Percentiles rank a stretch among this genome's conserved stretches.
Conservation (phyloP, 1,140 invertebrate genomes). For the Gonatopus flavifemur region DNA sequence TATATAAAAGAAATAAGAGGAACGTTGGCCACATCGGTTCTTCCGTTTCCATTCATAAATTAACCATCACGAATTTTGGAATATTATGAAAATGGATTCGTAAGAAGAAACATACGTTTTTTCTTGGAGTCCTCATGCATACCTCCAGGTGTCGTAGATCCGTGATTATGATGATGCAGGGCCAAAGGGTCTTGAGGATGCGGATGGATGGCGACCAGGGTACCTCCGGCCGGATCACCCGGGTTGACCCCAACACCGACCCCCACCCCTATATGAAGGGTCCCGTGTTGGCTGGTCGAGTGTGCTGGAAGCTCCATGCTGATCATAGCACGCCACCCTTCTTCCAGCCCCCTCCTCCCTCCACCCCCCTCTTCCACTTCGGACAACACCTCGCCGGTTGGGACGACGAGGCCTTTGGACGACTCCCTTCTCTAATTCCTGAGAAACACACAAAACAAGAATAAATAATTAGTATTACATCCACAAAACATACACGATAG, state of each 20-base stretch:
- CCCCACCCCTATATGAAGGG: constrained; percentile 49
- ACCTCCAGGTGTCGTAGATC: constrained; percentile 49
- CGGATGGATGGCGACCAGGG: constrained; percentile 46
- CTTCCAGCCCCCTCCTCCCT: constrained; percentile 37
- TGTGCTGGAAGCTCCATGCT: constrained; percentile 55
- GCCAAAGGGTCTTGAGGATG: constrained; percentile 48
- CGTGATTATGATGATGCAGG: constrained; percentile 51
- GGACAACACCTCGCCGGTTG: constrained; percentile 36
- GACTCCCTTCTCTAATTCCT: constrained; percentile 31
- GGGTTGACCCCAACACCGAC: constrained; percentile 46
- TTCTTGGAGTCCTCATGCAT: constrained; percentile 56
- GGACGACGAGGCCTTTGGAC: constrained; percentile 38
- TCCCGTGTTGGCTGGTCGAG: constrained; percentile 50
- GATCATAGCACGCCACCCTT: constrained; percentile 52
- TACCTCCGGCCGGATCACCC: constrained; percentile 45
- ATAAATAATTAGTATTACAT: not conserved
- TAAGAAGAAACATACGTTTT: constrained; percentile 57
- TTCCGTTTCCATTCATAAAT: no score
- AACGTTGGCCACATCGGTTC: no score
- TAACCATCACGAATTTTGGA: no score
- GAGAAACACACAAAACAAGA: constrained; percentile 11
- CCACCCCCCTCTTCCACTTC: constrained; percentile 39
- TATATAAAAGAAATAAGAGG: no score
- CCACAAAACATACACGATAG: no score
- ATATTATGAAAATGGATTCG: constrained; percentile 33